Evolutionary conservation across 2,888 invertebrate species (phyloP), one percentile per base, ranked within the genome.

Genomic region (Melieria omissa): DNA sequence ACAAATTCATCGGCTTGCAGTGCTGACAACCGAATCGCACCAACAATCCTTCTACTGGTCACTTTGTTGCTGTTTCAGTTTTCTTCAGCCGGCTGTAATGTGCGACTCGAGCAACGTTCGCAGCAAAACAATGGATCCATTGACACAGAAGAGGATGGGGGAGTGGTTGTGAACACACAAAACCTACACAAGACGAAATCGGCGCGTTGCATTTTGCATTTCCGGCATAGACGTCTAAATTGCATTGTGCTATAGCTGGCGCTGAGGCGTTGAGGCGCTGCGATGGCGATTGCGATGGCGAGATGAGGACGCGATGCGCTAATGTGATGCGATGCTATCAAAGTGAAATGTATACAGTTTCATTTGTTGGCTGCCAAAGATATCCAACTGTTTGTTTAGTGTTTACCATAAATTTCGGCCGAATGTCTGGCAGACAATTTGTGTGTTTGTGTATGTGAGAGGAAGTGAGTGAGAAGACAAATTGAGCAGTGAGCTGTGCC

Each of bases 181-280:
- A 29, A 29, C 29, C 29, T 29, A 29, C 29, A 29, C 29, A 29
- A 29, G 29, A 29, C 29, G 29, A 29, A 29, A 29, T 29, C 60
- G 72, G 55, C 57, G 71, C 46, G 54, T 70, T 73, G 63, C 64
- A 67, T 72, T 71, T 76, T 75, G 73, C 70, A 75, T 75, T 76
- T 79, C 78, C 77, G 78, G 76, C 71, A 77, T 71, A 79, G 78
- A 77, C 78, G 75, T 74, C 75, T 77, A 72, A 74, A 77, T 77
- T 54, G 45, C 14, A 42, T 54, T 67, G 64, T 64, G 54, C 47
- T 45, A 49, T 64, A 64, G 60, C 49, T 69, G 62, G 46, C 54
- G 47, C 54, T 60, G 49, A 16, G 16, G 49, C 42, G 52, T 8
- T 54, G 16, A 49, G 46, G n/a, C 52, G 66, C 47, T 63, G 49